These are phyloP conservation scores for Neoseiulus cucumeris DNA, from an alignment of 1,140 invertebrate species.

Conservation along the genomic window DNA sequence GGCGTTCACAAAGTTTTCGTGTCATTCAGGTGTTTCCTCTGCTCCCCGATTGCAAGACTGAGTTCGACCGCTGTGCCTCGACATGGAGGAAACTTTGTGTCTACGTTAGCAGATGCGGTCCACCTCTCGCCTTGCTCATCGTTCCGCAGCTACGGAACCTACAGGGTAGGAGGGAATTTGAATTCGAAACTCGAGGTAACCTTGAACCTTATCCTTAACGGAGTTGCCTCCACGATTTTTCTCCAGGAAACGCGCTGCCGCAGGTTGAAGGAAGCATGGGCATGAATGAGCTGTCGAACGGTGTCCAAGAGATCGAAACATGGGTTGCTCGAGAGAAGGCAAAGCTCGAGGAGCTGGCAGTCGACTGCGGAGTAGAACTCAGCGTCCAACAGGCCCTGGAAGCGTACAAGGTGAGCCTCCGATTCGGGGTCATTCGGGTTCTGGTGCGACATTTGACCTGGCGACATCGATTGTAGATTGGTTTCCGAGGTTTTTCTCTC, in stretches of 20 bases:
- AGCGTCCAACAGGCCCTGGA: constrained; percentile 2
- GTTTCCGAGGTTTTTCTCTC: too few relatives aligned
- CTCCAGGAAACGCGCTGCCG: not conserved
- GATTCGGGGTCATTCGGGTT: too few relatives aligned
- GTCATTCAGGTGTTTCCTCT: not conserved
- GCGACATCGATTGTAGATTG: too few relatives aligned
- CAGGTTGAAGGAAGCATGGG: constrained; percentile 8
- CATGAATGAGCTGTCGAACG: constrained; percentile 17
- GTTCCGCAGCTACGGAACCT: not conserved
- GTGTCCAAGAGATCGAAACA: constrained; percentile 21
- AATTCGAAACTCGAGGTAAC: not conserved
- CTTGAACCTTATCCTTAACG: too few relatives aligned
- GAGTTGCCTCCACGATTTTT: too few relatives aligned
- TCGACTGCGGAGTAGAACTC: not conserved
- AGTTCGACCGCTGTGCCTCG: constrained; percentile 15
- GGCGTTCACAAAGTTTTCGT: too few relatives aligned
- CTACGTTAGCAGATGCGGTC: constrained; percentile 14
- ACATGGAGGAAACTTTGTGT: constrained; percentile 20
- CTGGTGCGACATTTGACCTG: too few relatives aligned
- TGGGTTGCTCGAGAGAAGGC: constrained; percentile 19
- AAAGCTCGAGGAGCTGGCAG: not conserved
- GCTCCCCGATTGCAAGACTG: constrained; percentile 5
- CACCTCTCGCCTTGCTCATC: constrained; percentile 5
- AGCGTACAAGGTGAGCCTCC: constrained; percentile 9
- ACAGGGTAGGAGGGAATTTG: not conserved